Evolutionary conservation across 2,797 vertebrate species (phyloP).

Genomic region (Heteromormyrus szaboi): DNA sequence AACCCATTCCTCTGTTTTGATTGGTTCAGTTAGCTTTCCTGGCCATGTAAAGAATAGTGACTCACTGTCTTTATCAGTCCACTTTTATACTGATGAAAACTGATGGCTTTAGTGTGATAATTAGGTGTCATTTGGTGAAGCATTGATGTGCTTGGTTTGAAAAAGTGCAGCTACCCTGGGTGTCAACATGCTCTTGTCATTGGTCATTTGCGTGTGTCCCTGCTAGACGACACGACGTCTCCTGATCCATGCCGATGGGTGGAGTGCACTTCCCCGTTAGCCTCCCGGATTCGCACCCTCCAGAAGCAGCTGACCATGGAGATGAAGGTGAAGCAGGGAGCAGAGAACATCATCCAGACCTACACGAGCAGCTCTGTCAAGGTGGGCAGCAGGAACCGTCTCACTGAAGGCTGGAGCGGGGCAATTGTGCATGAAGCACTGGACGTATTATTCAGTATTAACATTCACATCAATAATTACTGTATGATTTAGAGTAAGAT

Average conservation of each 20-base stretch:
- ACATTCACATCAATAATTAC: neutral
- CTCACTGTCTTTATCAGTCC: neutral
- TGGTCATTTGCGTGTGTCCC: neutral
- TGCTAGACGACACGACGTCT: conserved; percentile 52
- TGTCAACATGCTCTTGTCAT: neutral
- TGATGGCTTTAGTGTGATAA: neutral
- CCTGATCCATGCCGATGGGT: conserved; percentile 64
- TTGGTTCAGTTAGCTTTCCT: neutral
- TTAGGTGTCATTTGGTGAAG: neutral
- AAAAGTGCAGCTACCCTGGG: neutral
- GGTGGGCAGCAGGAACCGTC: conserved; percentile 49
- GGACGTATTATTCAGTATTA: conserved; percentile 34
- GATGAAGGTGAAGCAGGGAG: conserved; percentile 89
- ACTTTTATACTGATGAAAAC: neutral
- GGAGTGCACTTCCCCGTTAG: conserved; percentile 60
- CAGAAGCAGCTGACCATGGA: conserved; percentile 90
- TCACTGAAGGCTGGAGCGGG: neutral
- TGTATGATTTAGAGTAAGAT: neutral
- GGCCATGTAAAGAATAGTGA: neutral
- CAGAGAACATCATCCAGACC: conserved; percentile 89
- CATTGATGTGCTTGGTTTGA: neutral
- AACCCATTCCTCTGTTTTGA: neutral
- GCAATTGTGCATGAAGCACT: conserved; percentile 23
- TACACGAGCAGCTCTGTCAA: conserved; percentile 71
- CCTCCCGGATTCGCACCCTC: conserved; percentile 67